phyloP scores from a whole-genome alignment of 37 sponge, comb jelly and placozoan species.

The Dysidea cf. avara region DNA sequence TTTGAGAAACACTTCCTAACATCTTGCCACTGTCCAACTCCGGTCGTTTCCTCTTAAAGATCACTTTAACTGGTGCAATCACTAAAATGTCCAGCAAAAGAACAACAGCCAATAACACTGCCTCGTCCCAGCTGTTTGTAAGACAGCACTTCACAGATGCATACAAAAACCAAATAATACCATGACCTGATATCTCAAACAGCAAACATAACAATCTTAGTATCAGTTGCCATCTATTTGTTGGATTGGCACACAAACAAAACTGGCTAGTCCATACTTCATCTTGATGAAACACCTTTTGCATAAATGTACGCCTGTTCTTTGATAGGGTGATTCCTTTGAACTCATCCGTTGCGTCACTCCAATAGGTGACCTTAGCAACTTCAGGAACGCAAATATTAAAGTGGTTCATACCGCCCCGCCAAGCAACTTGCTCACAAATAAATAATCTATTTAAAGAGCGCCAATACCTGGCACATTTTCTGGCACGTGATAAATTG shows the following conservation, averaged over 20 bases:
- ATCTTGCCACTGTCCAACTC: constrained; percentile 59
- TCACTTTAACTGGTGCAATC: constrained; percentile 69
- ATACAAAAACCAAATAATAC: constrained; percentile 52
- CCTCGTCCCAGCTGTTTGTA: constrained; percentile 15
- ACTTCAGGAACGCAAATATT: too few species aligned
- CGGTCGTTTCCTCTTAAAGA: constrained; percentile 78
- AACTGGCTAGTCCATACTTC: too few species aligned
- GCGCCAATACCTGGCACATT: too few species aligned
- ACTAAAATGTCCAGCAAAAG: constrained; percentile 66
- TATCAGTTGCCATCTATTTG: neutral
- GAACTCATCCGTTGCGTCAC: too few species aligned
- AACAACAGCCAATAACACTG: constrained; percentile 47
- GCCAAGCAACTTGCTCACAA: too few species aligned
- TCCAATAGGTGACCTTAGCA: too few species aligned
- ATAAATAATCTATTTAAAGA: too few species aligned
- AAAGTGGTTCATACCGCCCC: too few species aligned
- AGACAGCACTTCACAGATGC: constrained; percentile 4
- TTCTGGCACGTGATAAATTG: too few species aligned
- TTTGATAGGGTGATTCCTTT: too few species aligned
- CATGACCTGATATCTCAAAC: constrained; percentile 71
- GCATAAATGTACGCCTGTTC: too few species aligned
- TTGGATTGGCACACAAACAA: constrained; percentile 26
- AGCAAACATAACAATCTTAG: constrained; percentile 25
- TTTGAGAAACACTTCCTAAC: constrained; percentile 50
- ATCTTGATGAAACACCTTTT: too few species aligned